A percentile compares a stretch with the other conserved stretches of the same genome.
Evolutionary conservation across 2,113 vertebrate genomes (phyloP).

Genomic region (Thamnophis sirtalis): DNA sequence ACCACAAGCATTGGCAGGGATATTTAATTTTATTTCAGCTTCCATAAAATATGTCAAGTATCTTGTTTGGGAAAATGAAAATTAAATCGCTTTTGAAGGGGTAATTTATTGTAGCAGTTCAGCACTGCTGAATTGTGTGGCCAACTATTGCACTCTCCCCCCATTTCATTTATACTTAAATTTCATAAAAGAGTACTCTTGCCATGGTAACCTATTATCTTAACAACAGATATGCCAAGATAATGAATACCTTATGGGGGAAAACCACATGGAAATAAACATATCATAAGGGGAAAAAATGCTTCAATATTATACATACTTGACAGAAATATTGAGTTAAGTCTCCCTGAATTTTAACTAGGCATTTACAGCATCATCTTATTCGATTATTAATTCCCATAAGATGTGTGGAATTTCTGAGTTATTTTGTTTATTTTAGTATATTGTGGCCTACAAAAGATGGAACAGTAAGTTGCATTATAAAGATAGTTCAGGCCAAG

Average conservation of each 20-base stretch:
- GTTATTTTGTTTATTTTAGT: slow-evolving; percentile 44
- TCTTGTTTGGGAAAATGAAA: slow-evolving; percentile 6
- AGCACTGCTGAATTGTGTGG: neutral
- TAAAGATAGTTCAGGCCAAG: neutral
- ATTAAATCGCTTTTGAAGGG: neutral
- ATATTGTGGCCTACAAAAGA: neutral
- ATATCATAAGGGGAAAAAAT: slow-evolving; percentile 24
- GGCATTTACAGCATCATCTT: neutral
- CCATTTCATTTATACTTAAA: slow-evolving; percentile 21
- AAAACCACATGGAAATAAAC: neutral
- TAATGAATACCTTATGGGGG: slow-evolving; percentile 29
- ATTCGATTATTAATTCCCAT: slow-evolving; percentile 24
- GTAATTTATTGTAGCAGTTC: neutral
- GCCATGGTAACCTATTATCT: neutral
- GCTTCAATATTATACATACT: neutral
- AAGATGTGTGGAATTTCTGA: slow-evolving; percentile 6
- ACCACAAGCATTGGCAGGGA: neutral
- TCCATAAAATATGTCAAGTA: neutral
- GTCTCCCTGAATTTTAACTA: neutral
- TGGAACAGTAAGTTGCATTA: neutral
- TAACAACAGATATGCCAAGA: slow-evolving; percentile 7
- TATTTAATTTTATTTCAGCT: neutral
- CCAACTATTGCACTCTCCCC: neutral
- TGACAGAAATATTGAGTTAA: neutral
- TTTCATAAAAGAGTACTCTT: slow-evolving; percentile 36